phyloP scores from a whole-genome alignment of 2,888 invertebrate genomes.

The Argyresthia albistria region DNA sequence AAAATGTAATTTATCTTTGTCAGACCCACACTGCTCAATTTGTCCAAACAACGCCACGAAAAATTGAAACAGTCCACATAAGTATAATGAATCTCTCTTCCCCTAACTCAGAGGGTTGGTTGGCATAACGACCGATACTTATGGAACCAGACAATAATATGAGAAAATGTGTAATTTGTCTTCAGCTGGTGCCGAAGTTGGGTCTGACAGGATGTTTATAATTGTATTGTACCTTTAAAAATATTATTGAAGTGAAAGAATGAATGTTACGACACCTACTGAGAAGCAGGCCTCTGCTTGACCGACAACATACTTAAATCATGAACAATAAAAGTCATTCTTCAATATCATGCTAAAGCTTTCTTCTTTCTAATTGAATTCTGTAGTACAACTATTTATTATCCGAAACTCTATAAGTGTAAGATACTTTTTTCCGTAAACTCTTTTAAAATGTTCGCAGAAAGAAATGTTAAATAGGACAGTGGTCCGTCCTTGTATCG shows the following conservation, averaged over 20 bases:
- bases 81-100: no score
- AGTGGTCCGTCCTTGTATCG: no score
- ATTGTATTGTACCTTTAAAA: slow-evolving; percentile 4
- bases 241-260: slow-evolving; percentile 1
- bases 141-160: no score
- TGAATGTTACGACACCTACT: neutral
- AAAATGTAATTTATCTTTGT: neutral
- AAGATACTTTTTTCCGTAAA: slow-evolving; percentile 47
- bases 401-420: slow-evolving; percentile 54
- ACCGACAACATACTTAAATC: neutral
- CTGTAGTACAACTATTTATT: slow-evolving; percentile 47
- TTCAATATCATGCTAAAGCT: slow-evolving; percentile 59
- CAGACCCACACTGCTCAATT: no score
- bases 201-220: neutral
- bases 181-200: no score
- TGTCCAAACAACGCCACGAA: no score
- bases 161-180: no score
- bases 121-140: no score
- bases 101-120: no score
- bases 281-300: neutral
- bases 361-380: slow-evolving; percentile 49
- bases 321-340: slow-evolving; percentile 13
- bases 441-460: slow-evolving; percentile 19
- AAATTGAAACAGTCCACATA: no score
- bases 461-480: no score